Percentiles rank a stretch among this genome's conserved stretches.
Conservation (phyloP, 2,888 invertebrate genomes). For the Saturnia japonica region DNA sequence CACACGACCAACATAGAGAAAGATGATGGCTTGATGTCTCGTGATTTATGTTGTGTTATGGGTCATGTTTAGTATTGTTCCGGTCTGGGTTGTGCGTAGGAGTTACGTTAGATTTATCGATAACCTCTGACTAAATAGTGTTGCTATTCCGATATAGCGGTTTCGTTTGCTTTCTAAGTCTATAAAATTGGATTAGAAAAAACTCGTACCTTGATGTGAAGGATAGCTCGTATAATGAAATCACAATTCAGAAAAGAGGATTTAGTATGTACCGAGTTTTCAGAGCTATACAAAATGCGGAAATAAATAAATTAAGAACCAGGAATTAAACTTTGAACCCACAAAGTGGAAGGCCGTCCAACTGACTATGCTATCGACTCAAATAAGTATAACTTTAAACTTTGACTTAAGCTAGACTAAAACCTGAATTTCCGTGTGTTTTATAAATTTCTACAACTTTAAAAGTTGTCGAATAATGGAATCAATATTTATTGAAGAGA, state of each 20-base stretch:
- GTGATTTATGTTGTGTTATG: conserved; percentile 77
- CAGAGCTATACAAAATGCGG: background rate
- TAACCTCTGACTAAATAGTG: conserved; percentile 58
- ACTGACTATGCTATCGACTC: background rate
- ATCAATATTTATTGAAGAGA: background rate
- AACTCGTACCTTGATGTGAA: background rate
- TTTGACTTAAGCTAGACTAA: background rate
- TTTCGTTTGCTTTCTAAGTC: background rate
- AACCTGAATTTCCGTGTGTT: background rate
- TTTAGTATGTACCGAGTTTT: background rate
- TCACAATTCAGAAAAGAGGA: background rate
- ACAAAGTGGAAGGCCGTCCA: background rate
- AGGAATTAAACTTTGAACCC: background rate
- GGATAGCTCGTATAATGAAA: background rate
- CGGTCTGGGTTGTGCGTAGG: conserved; percentile 58
- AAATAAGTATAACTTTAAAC: background rate
- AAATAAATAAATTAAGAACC: background rate
- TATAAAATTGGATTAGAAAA: background rate
- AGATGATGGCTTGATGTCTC: conserved; percentile 69
- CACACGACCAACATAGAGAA: conserved; percentile 67
- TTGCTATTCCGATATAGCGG: conserved; percentile 32
- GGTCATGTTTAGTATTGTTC: conserved; percentile 71
- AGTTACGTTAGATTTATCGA: conserved; percentile 69
- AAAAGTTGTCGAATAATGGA: background rate
- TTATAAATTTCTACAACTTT: background rate